These are phyloP conservation scores for Danio jaintianensis DNA, from an alignment of 2,797 vertebrate species.

Conservation along the genomic window DNA sequence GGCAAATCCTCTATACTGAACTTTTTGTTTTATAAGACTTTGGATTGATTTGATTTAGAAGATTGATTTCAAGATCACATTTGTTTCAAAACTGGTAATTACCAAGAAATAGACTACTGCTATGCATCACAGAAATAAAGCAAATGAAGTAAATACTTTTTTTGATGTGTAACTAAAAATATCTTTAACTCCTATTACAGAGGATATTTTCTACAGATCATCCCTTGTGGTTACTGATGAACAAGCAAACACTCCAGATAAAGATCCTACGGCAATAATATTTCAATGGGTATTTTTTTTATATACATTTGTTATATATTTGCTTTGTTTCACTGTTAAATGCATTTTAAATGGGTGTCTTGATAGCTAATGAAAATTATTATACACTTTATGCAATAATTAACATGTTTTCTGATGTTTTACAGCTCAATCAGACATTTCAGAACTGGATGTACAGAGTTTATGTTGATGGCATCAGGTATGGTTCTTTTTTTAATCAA, in stretches of 20 bases:
- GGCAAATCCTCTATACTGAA: neutral
- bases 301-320: neutral
- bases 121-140: conserved; percentile 64
- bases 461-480: conserved; percentile 88
- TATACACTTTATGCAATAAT: neutral
- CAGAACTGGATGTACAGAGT: conserved; percentile 87
- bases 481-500: conserved; percentile 53
- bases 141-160: neutral
- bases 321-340: neutral
- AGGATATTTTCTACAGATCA: conserved; percentile 85
- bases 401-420: conserved; percentile 61
- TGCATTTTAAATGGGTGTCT: neutral
- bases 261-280: conserved; percentile 74
- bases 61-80: neutral
- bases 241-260: conserved; percentile 57
- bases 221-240: conserved; percentile 76
- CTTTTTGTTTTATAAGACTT: neutral
- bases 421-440: conserved; percentile 90
- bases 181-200: conserved; percentile 75
- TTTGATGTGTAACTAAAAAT: conserved; percentile 7
- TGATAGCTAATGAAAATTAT: neutral
- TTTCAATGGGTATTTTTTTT: conserved; percentile 83
- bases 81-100: conserved; percentile 4
- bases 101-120: conserved; percentile 66
- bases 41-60: neutral